phyloP scores from a whole-genome alignment of 2,888 invertebrate genomes.

The Acrobasis consociella region DNA sequence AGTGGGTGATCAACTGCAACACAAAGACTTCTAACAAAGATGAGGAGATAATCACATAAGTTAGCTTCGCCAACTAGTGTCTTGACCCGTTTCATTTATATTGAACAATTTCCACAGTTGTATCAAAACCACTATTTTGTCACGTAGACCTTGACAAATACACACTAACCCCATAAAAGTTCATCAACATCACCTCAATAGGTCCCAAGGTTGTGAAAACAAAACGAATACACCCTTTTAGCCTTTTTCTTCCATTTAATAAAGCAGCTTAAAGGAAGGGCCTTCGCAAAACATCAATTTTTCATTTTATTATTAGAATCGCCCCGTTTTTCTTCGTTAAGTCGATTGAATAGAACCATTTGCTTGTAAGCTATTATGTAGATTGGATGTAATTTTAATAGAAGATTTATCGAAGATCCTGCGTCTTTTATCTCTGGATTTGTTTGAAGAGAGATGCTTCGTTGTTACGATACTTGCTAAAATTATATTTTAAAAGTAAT shows the following conservation, averaged over 20 bases:
- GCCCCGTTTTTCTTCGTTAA: constrained; percentile 32
- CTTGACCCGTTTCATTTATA: no score
- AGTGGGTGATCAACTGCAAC: no score
- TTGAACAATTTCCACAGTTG: neutral
- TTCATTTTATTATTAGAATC: constrained; percentile 40
- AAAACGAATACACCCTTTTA: constrained; percentile 10
- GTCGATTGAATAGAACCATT: constrained; percentile 32
- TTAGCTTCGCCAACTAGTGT: no score
- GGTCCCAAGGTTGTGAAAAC: constrained; percentile 7
- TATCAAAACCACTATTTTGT: neutral
- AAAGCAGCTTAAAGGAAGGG: constrained; percentile 42
- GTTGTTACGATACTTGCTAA: no score
- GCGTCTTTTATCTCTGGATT: constrained; percentile 27
- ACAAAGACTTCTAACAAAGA: no score
- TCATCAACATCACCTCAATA: neutral
- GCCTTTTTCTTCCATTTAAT: constrained; percentile 36
- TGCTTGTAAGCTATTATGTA: constrained; percentile 18
- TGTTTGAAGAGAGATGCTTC: neutral
- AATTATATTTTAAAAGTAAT: no score
- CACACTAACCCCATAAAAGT: neutral
- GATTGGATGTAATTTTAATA: constrained; percentile 24
- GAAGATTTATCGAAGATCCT: constrained; percentile 18
- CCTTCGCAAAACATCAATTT: constrained; percentile 42
- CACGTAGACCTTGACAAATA: neutral
- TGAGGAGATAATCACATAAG: no score